Evolutionary conservation across 2,797 vertebrate species (phyloP).

Genomic region (Bryconaethiops microstoma): DNA sequence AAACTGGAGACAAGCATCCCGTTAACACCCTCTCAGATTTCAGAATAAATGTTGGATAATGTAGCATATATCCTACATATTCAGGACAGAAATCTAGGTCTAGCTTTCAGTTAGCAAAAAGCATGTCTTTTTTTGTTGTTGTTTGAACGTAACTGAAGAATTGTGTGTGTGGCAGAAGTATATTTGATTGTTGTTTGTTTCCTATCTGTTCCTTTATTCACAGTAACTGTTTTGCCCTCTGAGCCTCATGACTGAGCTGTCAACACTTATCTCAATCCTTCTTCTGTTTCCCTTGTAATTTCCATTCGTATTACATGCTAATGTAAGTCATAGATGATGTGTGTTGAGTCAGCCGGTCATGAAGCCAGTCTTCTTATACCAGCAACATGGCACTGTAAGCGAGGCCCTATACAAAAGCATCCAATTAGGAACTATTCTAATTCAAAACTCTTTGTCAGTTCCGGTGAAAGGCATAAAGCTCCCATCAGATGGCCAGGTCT

Average conservation of each 20-base stretch:
- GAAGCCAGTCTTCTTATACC: constrained; percentile 9
- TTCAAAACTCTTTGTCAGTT: constrained; percentile 41
- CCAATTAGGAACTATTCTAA: constrained; percentile 51
- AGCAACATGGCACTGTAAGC: constrained; percentile 26
- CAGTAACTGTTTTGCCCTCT: background rate
- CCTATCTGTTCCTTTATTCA: constrained; percentile 1
- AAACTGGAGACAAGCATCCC: background rate
- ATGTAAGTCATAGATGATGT: background rate
- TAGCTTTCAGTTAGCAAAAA: no score
- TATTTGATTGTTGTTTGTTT: background rate
- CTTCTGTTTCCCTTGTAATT: constrained; percentile 10
- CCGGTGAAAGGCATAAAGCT: constrained; percentile 36
- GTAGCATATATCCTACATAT: background rate
- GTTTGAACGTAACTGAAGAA: no score
- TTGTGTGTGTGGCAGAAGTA: no score
- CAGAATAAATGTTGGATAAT: background rate
- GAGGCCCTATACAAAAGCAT: constrained; percentile 18
- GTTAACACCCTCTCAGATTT: background rate
- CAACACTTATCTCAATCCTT: background rate
- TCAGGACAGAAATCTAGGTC: no score
- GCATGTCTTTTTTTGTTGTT: no score
- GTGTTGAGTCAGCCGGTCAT: constrained; percentile 6
- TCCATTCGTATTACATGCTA: constrained; percentile 3
- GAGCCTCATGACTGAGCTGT: background rate
- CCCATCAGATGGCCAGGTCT: constrained; percentile 34